Base-by-base conservation (phyloP, 2,797 vertebrate species). In the Acanthis flammea region DNA sequence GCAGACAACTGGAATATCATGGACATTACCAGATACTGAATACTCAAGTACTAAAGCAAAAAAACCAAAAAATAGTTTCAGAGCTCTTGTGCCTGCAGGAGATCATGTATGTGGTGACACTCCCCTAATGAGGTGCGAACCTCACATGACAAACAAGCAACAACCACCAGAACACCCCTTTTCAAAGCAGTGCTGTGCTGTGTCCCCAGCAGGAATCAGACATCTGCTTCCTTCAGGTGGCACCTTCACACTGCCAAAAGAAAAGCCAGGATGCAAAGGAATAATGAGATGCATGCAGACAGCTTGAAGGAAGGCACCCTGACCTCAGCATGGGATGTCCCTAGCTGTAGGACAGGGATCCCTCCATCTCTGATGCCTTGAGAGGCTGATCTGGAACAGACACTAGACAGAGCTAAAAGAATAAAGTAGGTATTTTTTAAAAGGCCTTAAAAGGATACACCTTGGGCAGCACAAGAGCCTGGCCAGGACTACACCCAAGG, bases 131-230 rank as follows among this genome's bases (percentile, higher is more conserved):
- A 62, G 33, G 6, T 45, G 45, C 6, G 12, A 71, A 15, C 24
- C 22, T 63, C 31, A 10, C 0, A 0, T 12, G 39, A 73, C 44
- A 44, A 47, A n/a, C 31, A 25, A 54, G n/a, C 41, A 80, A 24
- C 39, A 67, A 62, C 30, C 39, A 76, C 19, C 37, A 92, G n/a
- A 74, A 68, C 7, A 63, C 4, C 24, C 30, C 37, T 71, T 73
- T 78, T 10, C 1, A 4, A 88, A 77, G 53, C 53, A 63, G 10
- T 9, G n/a, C 39, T 68, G 13, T n/a, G 39, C 35, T 68, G 13
- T n/a, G 39, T 41, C 57, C 47, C 47, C 45, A 54, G 50, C 19
- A 81, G 42, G n/a, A 61, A 50, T 17, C 33, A 45, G 33, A 60
- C 28, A 79, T 33, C 51, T 45, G 30, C 47, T 90, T 58, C 68